Percentiles rank a stretch among this genome's conserved stretches.
These are phyloP conservation scores for Tetragonisca angustula DNA, from an alignment of 2,888 invertebrate species.

Conservation along the genomic window DNA sequence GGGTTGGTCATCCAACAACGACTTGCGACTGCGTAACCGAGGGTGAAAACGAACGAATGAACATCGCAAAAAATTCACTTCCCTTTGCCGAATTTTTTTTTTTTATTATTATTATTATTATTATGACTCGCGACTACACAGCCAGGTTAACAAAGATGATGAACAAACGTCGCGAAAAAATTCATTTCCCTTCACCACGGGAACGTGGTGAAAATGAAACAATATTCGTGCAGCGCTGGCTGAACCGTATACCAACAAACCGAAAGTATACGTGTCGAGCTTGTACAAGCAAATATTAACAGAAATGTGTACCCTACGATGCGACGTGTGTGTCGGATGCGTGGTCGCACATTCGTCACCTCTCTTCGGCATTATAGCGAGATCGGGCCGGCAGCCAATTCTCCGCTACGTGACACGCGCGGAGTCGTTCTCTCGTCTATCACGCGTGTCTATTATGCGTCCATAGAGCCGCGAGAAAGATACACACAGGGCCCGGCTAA, in stretches of 20 bases:
- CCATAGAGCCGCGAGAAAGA: conserved; percentile 74
- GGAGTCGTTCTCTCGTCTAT: conserved; percentile 64
- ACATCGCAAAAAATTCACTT: too few relatives aligned
- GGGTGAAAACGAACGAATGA: too few relatives aligned
- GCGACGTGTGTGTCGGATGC: not conserved
- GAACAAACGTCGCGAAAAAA: conserved; percentile 22
- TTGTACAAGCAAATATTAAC: conserved; percentile 56
- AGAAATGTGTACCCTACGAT: conserved; percentile 46
- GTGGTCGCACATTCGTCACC: conserved; percentile 43
- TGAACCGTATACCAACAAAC: conserved; percentile 28
- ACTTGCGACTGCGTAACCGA: too few relatives aligned
- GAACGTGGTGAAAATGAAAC: conserved; percentile 8
- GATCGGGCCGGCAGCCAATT: conserved; percentile 12
- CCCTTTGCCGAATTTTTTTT: too few relatives aligned
- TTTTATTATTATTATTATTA: too few relatives aligned
- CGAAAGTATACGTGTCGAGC: conserved; percentile 45
- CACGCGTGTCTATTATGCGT: conserved; percentile 73
- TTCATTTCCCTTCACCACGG: conserved; percentile 13
- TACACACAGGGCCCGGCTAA: conserved; percentile 69
- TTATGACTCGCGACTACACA: too few relatives aligned
- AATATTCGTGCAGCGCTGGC: not conserved
- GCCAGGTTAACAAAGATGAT: too few relatives aligned
- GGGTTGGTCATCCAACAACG: too few relatives aligned
- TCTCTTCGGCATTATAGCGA: conserved; percentile 23
- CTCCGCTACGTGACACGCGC: conserved; percentile 35